Percentiles rank a stretch among this genome's conserved stretches.
phyloP scores from a whole-genome alignment of 2,113 vertebrate species.

The Heterotis niloticus region DNA sequence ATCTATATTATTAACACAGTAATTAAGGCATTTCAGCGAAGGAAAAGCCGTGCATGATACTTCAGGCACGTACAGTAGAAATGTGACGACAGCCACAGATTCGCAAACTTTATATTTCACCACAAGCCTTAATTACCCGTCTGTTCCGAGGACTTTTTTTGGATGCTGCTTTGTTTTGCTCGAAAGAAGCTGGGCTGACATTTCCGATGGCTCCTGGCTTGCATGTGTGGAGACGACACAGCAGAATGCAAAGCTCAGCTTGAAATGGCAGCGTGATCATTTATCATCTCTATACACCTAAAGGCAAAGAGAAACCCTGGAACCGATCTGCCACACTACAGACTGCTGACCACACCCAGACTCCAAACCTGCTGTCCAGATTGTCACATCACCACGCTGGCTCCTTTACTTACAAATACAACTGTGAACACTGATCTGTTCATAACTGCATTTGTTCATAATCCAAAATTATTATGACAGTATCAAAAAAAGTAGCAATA shows the following conservation, averaged over 20 bases:
- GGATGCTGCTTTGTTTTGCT: not conserved
- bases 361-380: not conserved
- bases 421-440: too few relatives aligned
- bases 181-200: not conserved
- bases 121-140: conserved; percentile 14
- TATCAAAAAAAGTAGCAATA: not conserved
- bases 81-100: conserved; percentile 23
- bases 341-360: too few relatives aligned
- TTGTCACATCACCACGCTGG: too few relatives aligned
- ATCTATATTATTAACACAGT: conserved; percentile 7
- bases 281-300: not conserved
- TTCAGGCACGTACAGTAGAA: conserved; percentile 2
- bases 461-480: not conserved
- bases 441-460: too few relatives aligned
- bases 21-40: conserved; percentile 21
- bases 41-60: conserved; percentile 1
- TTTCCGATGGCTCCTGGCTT: not conserved
- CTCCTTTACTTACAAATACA: too few relatives aligned
- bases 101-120: conserved; percentile 10
- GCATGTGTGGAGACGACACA: not conserved
- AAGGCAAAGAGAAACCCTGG: not conserved
- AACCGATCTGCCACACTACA: too few relatives aligned
- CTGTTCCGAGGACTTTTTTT: not conserved
- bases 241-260: not conserved
- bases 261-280: not conserved